These are phyloP conservation scores for Pachyuromys duprasi DNA, from an alignment of 2,797 vertebrate genomes.

Conservation along the genomic window DNA sequence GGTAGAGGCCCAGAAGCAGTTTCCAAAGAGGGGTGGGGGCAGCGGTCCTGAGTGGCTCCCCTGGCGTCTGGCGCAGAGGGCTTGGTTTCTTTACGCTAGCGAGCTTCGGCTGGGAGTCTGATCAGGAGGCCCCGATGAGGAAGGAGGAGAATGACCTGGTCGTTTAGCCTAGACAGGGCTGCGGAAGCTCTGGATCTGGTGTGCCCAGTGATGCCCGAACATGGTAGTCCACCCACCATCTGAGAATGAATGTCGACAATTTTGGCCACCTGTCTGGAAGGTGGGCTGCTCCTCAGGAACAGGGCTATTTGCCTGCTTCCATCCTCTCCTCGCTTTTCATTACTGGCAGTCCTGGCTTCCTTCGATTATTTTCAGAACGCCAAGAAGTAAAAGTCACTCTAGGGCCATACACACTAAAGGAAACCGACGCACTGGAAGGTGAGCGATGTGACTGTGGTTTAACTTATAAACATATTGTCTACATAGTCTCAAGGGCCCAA, in stretches of 20 bases:
- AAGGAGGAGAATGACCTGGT: not conserved
- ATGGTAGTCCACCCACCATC: not conserved
- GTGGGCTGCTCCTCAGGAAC: not conserved
- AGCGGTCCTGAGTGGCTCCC: not conserved
- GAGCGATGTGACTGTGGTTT: not conserved
- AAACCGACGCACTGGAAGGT: not conserved
- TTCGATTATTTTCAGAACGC: not conserved
- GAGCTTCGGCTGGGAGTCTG: not conserved
- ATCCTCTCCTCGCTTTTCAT: not conserved
- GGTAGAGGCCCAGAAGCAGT: not conserved
- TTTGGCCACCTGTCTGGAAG: not conserved
- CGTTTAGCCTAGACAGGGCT: not conserved
- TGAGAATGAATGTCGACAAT: not conserved
- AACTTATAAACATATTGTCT: not conserved
- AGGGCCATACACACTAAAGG: not conserved
- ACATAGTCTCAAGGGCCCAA: not conserved
- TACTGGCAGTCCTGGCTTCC: not conserved
- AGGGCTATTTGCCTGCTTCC: not conserved
- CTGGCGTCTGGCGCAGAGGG: not conserved
- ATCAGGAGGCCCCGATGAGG: not conserved
- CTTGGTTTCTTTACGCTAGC: not conserved
- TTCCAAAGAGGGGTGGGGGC: not conserved
- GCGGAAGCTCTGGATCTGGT: not conserved
- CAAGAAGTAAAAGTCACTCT: not conserved
- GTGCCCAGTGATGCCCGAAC: accelerated